phyloP scores from a whole-genome alignment of 2,888 invertebrate genomes.

The Ectemnius lituratus region DNA sequence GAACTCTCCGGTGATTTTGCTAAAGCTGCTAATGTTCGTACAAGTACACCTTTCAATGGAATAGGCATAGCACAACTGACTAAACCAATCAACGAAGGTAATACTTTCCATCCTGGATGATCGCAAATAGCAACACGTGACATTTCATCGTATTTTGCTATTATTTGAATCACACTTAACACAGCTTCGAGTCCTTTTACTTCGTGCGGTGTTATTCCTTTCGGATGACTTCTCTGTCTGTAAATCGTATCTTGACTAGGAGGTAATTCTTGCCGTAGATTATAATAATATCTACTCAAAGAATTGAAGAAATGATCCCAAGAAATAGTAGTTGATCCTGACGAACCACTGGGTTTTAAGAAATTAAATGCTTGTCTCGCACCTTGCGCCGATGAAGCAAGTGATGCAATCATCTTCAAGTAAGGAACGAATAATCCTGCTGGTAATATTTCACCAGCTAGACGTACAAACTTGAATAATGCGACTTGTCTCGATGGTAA shows the following conservation, averaged over 20 bases:
- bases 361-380: conserved; percentile 89
- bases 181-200: conserved; percentile 92
- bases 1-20: conserved; percentile 89
- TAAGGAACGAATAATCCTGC: conserved; percentile 92
- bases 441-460: conserved; percentile 92
- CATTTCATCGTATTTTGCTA: conserved; percentile 89
- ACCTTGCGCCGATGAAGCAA: conserved; percentile 87
- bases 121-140: conserved; percentile 91
- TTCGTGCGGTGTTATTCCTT: conserved; percentile 88
- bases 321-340: conserved; percentile 81
- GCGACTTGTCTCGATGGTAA: conserved; percentile 85
- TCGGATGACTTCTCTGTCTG: conserved; percentile 79
- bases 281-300: conserved; percentile 85
- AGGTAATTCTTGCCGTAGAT: conserved; percentile 84
- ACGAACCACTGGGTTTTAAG: conserved; percentile 83
- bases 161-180: conserved; percentile 86
- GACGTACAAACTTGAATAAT: conserved; percentile 93
- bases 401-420: conserved; percentile 90
- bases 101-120: conserved; percentile 92
- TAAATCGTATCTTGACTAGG: conserved; percentile 84
- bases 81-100: conserved; percentile 88
- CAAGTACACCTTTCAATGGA: conserved; percentile 89
- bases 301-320: conserved; percentile 93
- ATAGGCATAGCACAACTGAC: conserved; percentile 93
- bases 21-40: conserved; percentile 88